Percentiles rank a stretch among this genome's conserved stretches.
Evolutionary conservation across 2,113 vertebrate genomes (phyloP).

Genomic region (Anhinga rufa): DNA sequence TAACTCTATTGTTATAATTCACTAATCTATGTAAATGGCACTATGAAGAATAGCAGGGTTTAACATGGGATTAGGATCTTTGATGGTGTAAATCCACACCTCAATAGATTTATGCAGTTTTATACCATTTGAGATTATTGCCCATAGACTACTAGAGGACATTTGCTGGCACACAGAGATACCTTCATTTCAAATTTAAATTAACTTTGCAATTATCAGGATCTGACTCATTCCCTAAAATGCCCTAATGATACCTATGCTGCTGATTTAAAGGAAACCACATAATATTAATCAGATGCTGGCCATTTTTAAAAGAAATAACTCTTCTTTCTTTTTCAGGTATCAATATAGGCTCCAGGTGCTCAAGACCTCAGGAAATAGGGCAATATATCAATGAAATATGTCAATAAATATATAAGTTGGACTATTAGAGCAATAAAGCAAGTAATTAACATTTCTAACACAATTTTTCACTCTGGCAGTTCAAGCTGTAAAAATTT

Average conservation of each 20-base stretch:
- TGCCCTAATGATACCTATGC: neutral
- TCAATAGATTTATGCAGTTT: neutral
- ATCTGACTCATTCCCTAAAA: neutral
- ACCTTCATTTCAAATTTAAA: conserved; percentile 9
- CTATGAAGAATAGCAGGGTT: neutral
- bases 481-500: neutral
- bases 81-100: neutral
- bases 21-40: neutral
- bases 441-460: neutral
- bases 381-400: neutral
- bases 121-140: neutral
- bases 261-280: neutral
- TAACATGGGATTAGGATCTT: neutral
- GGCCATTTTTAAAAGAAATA: neutral
- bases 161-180: neutral
- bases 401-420: neutral
- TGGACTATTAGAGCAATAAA: neutral
- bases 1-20: neutral
- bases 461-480: neutral
- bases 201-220: neutral
- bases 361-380: neutral
- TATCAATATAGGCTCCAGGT: neutral
- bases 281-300: neutral
- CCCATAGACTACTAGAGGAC: neutral
- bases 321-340: neutral